phyloP scores from a whole-genome alignment of 2,797 vertebrate genomes.

The Tenualosa ilisha region DNA sequence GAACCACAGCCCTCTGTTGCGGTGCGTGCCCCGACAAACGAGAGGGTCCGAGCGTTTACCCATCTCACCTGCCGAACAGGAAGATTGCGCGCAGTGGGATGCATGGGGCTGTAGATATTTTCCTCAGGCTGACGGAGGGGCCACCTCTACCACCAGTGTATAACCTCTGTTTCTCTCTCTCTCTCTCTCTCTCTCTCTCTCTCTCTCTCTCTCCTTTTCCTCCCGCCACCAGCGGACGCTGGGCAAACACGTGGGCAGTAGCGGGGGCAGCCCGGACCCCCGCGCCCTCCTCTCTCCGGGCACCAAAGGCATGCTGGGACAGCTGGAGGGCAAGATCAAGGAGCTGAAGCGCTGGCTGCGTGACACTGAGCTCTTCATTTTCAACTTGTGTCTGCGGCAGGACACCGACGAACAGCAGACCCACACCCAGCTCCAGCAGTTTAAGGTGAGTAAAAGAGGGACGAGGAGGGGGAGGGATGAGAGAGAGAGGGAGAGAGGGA shows the following conservation, averaged over 20 bases:
- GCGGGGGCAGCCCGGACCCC: constrained; percentile 67
- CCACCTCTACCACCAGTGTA: not conserved
- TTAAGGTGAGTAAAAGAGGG: constrained; percentile 62
- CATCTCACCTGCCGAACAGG: constrained; percentile 19
- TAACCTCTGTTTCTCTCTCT: not conserved
- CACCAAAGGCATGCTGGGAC: constrained; percentile 87
- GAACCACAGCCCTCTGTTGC: not conserved
- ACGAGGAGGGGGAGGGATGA: not conserved
- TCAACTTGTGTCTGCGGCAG: constrained; percentile 91
- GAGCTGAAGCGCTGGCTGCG: constrained; percentile 96
- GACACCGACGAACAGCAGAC: constrained; percentile 76
- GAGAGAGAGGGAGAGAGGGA: not conserved
- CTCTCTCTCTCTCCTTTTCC: constrained; percentile 50
- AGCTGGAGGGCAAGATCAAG: constrained; percentile 93
- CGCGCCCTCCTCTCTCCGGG: constrained; percentile 87
- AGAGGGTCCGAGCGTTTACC: not conserved
- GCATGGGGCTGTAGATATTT: not conserved
- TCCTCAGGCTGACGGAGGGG: constrained; percentile 28
- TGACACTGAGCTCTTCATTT: constrained; percentile 98
- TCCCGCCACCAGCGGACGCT: constrained; percentile 80
- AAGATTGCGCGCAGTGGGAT: constrained; percentile 12
- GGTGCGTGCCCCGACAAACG: not conserved
- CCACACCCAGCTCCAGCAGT: constrained; percentile 70
- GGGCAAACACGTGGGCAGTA: constrained; percentile 76
- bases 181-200: not conserved